These are phyloP conservation scores for Petromus typicus DNA, from an alignment of 2,113 vertebrate genomes.

Conservation along the genomic window DNA sequence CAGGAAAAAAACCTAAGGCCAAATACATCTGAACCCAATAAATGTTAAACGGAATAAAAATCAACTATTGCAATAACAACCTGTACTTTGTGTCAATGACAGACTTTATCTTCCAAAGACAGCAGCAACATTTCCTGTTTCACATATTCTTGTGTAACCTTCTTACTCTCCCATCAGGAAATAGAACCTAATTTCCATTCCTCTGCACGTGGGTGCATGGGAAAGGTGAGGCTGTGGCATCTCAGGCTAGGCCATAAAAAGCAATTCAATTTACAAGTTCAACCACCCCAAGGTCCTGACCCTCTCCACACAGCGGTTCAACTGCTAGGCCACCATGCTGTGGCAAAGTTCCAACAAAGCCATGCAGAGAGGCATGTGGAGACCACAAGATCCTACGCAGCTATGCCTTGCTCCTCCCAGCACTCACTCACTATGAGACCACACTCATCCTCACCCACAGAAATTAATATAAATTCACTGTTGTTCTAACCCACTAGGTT, in stretches of 20 bases:
- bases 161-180: neutral
- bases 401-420: neutral
- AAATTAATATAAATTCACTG: neutral
- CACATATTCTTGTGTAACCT: neutral
- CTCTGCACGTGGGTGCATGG: too few species aligned
- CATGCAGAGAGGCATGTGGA: accelerated
- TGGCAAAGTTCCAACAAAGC: neutral
- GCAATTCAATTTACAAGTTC: neutral
- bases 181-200: too few species aligned
- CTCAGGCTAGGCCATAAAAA: neutral
- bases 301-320: neutral
- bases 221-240: neutral
- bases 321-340: neutral
- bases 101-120: neutral
- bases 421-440: neutral
- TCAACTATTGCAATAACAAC: neutral
- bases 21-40: neutral
- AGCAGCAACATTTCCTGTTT: neutral
- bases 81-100: neutral
- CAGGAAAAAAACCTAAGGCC: neutral
- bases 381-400: neutral
- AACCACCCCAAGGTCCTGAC: neutral
- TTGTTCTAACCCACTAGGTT: neutral
- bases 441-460: neutral
- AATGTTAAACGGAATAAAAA: neutral